These are phyloP conservation scores for Amphiprion percula DNA, from an alignment of 2,113 vertebrate genomes.

Conservation along the genomic window DNA sequence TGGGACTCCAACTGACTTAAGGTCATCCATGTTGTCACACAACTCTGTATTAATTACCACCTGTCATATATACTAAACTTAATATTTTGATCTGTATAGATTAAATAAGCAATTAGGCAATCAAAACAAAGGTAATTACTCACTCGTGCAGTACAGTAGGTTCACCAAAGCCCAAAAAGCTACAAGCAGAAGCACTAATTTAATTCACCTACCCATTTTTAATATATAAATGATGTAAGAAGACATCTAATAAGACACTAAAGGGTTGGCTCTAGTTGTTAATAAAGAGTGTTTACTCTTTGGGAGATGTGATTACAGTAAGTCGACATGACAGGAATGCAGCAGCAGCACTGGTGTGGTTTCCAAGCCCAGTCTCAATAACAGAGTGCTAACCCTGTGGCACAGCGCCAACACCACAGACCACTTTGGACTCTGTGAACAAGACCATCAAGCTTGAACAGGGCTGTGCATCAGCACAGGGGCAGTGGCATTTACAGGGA, in stretches of 20 bases:
- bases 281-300: constrained; percentile 6
- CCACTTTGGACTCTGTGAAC: constrained; percentile 43
- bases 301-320: neutral
- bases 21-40: neutral
- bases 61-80: neutral
- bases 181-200: neutral
- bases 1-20: neutral
- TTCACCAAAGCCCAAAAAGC: neutral
- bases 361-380: constrained; percentile 14
- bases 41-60: neutral
- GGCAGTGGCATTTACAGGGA: constrained; percentile 56
- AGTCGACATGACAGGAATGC: neutral
- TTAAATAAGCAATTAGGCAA: neutral
- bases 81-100: neutral
- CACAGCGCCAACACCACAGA: constrained; percentile 33
- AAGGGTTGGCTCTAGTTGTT: neutral
- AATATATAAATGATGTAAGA: neutral
- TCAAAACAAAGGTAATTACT: neutral
- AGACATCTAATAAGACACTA: neutral
- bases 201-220: neutral
- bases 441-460: constrained; percentile 18
- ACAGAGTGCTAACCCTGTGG: constrained; percentile 33
- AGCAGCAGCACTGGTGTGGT: neutral
- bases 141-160: neutral
- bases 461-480: constrained; percentile 39